Evolutionary conservation across 2,888 invertebrate genomes (phyloP).

Genomic region (Thyatira batis): DNA sequence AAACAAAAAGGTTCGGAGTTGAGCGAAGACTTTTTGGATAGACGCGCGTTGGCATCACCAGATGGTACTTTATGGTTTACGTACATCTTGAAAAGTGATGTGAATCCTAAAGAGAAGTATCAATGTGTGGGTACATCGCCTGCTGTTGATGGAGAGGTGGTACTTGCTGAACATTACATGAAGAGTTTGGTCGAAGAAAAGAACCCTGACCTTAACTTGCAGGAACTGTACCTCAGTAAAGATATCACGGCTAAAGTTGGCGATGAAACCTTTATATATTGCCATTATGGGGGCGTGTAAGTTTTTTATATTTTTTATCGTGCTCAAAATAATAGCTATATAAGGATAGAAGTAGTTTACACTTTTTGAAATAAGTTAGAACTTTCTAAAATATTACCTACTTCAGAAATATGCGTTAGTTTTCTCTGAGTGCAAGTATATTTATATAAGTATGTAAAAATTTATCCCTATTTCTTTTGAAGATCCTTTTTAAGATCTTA

Average conservation of each 20-base stretch:
- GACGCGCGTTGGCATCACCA: conserved; percentile 52
- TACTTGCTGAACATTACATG: conserved; percentile 56
- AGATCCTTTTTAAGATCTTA: too few species aligned
- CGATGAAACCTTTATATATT: conserved; percentile 56
- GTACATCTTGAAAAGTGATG: conserved; percentile 54
- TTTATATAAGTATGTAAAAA: too few species aligned
- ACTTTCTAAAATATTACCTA: too few species aligned
- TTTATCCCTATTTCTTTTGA: too few species aligned
- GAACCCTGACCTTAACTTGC: conserved; percentile 43
- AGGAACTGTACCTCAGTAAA: conserved; percentile 54
- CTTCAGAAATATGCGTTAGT: too few species aligned
- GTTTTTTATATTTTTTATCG: conserved; percentile 27
- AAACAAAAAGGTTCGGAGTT: conserved; percentile 27
- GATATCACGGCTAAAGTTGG: conserved; percentile 52
- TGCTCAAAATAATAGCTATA: background rate
- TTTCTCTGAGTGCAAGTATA: too few species aligned
- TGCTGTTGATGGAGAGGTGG: conserved; percentile 44
- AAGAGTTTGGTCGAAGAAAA: conserved; percentile 41
- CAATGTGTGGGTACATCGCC: conserved; percentile 59
- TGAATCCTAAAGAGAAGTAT: conserved; percentile 47
- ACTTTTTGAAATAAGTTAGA: too few species aligned
- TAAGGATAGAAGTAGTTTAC: too few species aligned
- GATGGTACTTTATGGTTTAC: conserved; percentile 63
- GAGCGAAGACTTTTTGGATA: conserved; percentile 37
- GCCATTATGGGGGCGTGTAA: conserved; percentile 71